Evolutionary conservation across 1,140 invertebrate species (phyloP).

Genomic region (Matsumurasca onukii): DNA sequence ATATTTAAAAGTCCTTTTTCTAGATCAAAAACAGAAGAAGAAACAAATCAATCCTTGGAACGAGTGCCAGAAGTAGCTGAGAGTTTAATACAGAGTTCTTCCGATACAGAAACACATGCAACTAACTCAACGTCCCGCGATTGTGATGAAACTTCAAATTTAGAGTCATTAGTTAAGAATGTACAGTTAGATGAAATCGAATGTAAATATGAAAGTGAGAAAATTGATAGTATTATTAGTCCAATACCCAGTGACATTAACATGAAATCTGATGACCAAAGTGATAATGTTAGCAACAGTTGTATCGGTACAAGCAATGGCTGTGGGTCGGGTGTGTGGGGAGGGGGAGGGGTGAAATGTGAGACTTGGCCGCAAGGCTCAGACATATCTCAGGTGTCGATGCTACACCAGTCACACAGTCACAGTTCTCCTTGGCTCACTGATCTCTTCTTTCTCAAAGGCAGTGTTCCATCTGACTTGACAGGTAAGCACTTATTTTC

Average conservation of each 20-base stretch:
- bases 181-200: no score
- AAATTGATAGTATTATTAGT: conserved; percentile 3
- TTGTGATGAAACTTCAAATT: no score
- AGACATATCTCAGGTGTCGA: not conserved
- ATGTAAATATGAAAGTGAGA: not conserved
- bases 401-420: conserved; percentile 15
- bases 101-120: not conserved
- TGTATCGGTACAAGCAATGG: not conserved
- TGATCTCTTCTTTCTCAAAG: conserved; percentile 33
- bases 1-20: conserved; percentile 42
- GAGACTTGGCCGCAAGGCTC: conserved; percentile 33
- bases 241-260: not conserved
- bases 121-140: no score
- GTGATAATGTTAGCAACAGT: not conserved
- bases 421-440: conserved; percentile 29
- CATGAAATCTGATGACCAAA: not conserved
- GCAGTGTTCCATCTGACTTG: conserved; percentile 31
- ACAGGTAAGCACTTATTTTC: conserved; percentile 28
- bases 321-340: not conserved
- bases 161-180: no score
- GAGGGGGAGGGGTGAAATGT: conserved; percentile 6
- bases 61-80: conserved; percentile 28
- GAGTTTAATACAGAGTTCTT: conserved; percentile 11
- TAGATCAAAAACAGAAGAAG: conserved; percentile 25
- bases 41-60: conserved; percentile 4